Conservation (phyloP, 1,140 invertebrate species). For the Drosophila pseudoananassae region DNA sequence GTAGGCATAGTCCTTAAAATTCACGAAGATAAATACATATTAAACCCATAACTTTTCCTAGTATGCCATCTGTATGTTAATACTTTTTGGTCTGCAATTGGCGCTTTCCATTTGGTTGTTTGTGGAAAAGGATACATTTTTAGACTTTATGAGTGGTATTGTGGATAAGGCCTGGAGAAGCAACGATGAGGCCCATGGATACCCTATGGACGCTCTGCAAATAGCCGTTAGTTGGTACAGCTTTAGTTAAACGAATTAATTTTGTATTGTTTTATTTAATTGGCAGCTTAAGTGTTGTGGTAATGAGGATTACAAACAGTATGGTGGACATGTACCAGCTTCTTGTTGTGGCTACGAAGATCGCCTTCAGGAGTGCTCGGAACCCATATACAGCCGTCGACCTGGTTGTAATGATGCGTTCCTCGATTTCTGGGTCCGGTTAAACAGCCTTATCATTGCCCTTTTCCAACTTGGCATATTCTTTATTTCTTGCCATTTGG, state of each 20-base stretch:
- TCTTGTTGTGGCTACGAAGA: conserved; percentile 83
- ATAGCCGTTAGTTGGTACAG: conserved; percentile 49
- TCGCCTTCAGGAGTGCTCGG: conserved; percentile 55
- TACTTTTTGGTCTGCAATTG: conserved; percentile 87
- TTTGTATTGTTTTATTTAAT: background rate
- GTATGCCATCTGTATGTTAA: conserved; percentile 87
- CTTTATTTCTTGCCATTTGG: conserved; percentile 64
- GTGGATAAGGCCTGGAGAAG: conserved; percentile 75
- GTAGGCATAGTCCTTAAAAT: conserved; percentile 84
- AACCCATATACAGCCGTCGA: conserved; percentile 60
- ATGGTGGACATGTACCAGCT: conserved; percentile 55
- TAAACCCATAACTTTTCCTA: conserved; percentile 56
- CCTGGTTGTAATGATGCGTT: conserved; percentile 84
- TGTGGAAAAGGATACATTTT: conserved; percentile 84
- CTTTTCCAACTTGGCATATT: conserved; percentile 77
- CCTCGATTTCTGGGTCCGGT: conserved; percentile 85
- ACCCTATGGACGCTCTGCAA: conserved; percentile 66
- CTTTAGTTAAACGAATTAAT: background rate
- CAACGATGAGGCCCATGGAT: conserved; percentile 39
- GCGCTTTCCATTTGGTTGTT: conserved; percentile 86
- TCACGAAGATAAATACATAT: background rate
- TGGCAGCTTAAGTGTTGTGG: conserved; percentile 88
- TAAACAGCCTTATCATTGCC: conserved; percentile 87
- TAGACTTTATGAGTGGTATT: conserved; percentile 81
- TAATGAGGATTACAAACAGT: conserved; percentile 81